These are phyloP conservation scores for Hypanus sabinus DNA, from an alignment of 2,113 vertebrate species.

Conservation along the genomic window DNA sequence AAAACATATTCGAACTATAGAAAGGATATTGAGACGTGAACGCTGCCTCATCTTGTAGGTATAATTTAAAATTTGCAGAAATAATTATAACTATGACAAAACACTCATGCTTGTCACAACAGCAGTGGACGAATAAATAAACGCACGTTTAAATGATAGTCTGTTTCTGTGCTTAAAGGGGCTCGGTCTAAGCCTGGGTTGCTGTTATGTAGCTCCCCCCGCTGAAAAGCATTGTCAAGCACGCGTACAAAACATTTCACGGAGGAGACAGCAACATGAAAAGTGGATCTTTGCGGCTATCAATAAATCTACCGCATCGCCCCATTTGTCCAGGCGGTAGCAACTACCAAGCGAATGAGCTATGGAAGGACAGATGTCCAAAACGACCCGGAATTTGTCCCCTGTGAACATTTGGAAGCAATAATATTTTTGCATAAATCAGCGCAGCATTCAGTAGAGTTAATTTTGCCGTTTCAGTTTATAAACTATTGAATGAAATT, in stretches of 20 bases:
- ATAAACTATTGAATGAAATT: neutral
- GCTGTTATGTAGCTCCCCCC: neutral
- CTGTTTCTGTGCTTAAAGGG: neutral
- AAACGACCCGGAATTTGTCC: slow-evolving; percentile 28
- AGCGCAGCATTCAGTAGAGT: neutral
- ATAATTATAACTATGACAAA: neutral
- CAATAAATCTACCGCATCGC: slow-evolving; percentile 33
- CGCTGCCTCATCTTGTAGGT: neutral
- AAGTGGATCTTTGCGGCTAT: slow-evolving; percentile 27
- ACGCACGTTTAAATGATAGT: slow-evolving; percentile 18
- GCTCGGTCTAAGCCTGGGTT: neutral
- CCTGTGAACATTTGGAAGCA: slow-evolving; percentile 33
- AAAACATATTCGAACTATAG: neutral
- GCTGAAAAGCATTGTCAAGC: slow-evolving; percentile 13
- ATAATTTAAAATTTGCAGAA: slow-evolving; percentile 29
- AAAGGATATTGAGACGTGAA: neutral
- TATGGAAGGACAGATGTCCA: slow-evolving; percentile 33
- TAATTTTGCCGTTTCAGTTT: neutral
- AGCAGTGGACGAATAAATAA: neutral
- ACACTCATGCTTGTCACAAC: neutral
- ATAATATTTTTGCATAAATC: slow-evolving; percentile 36
- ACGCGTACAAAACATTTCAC: slow-evolving; percentile 7
- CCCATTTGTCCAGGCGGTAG: slow-evolving; percentile 29
- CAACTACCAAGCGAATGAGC: slow-evolving; percentile 23
- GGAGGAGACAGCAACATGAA: slow-evolving; percentile 20